Evolutionary conservation across 2,113 vertebrate species (phyloP), one percentile per base, ranked within the genome.

Genomic region (Arenaria interpres): DNA sequence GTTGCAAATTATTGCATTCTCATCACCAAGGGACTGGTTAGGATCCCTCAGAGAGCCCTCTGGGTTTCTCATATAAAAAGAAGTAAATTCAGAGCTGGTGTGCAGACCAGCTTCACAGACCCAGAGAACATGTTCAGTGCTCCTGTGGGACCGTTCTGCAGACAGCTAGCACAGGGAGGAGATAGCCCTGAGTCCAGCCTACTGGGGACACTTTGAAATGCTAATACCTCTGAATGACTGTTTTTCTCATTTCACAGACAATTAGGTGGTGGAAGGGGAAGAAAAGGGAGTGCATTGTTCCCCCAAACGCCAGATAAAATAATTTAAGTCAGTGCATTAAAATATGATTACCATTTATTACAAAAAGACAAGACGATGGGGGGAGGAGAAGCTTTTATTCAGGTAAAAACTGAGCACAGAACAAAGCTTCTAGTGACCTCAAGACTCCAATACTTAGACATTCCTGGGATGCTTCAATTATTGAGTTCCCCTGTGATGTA

Each of bases 401-500:
- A 79, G 69, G 69, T 78, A 89, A 89, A 92, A 95, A 45, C 14
- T 46, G 37, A 86, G 39, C 72, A 86, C 30, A 81, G 56, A 89
- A 81, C 37, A 57, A 95, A 96, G 57, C 48, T 93, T 78, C 46
- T 32, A 68, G 56, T 76, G 83, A 90, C 51, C 79, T 95, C 83
- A 90, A 14, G 76, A 85, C 66, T 78, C 51, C 33, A 60, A 32
- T 68, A 87, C 86, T 90, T 79, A 76, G 73, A 92, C 80, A 93
- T 95, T 96, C 57, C 83, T 16, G 14, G 90, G 85, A 94, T 76
- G 73, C 86, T 94, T 95, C 92, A 94, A 96, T 96, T 94, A 96
- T 66, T 92, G 88, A 96, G 89, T 73, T 95, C 69, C 68, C 48
- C 35, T 82, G 86, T 93, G 89, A 97, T 81, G 73, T 73, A 94